Conservation (phyloP, 2,797 vertebrate species). For the Peromyscus aztecus region DNA sequence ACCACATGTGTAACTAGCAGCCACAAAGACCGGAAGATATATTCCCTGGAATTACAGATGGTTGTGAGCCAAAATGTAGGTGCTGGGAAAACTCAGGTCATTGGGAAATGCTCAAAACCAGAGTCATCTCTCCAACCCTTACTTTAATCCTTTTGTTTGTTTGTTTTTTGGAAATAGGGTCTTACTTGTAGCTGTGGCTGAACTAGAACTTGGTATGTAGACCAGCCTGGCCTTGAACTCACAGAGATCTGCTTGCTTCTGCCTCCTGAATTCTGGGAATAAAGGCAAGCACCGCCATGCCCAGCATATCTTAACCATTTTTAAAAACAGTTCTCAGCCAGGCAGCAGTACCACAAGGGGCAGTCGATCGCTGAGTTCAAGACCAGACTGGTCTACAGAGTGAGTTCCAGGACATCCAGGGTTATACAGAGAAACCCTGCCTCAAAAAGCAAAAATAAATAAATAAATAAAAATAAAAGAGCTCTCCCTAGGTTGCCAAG, state of each 20-base stretch:
- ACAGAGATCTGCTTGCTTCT: not conserved
- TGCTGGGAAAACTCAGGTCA: not conserved
- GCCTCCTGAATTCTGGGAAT: not conserved
- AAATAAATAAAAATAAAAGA: not conserved
- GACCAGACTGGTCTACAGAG: not conserved
- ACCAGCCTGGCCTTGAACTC: not conserved
- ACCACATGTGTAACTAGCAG: not conserved
- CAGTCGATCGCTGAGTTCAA: not conserved
- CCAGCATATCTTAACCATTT: not conserved
- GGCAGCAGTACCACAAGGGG: not conserved
- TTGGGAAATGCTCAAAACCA: not conserved
- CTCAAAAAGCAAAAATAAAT: not conserved
- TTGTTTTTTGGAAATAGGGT: not conserved
- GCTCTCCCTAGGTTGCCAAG: not conserved
- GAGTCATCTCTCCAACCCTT: not conserved
- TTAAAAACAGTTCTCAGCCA: not conserved
- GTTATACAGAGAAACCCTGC: not conserved
- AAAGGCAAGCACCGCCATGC: not conserved
- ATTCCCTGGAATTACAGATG: not conserved
- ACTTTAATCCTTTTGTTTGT: not conserved
- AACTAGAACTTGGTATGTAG: not conserved
- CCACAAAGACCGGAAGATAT: not conserved
- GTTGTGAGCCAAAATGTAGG: not conserved
- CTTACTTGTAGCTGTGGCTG: not conserved
- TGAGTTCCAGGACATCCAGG: no score